Base-by-base conservation (phyloP, 2,888 invertebrate species). In the Hypercompe scribonia region DNA sequence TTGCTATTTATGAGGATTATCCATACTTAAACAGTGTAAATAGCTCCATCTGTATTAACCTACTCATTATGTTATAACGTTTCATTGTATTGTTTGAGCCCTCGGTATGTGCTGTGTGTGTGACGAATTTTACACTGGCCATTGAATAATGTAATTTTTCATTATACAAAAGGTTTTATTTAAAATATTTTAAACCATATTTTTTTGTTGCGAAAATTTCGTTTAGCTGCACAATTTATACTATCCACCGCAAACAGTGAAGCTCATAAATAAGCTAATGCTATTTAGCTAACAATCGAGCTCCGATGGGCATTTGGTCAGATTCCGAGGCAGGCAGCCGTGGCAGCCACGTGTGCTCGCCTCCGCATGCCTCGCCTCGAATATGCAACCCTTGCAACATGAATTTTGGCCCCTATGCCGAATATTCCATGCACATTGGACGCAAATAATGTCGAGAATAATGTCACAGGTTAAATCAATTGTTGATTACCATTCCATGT, bases 1-100 rank as follows among this genome's bases (percentile, higher is more conserved):
- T 94, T 93, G 91, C 94, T 92, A 91, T 94, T 94, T 94, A 94
- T 93, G 93, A 93, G 91, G 94, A 94, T 95, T 93, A 94, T 93
- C 93, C 90, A 81, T 89, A 88, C 89, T 84, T 80, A 82, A 64
- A 64, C 83, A 81, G 82, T 81, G 86, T 88, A 89, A 88, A 90
- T 90, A 81, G 86, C 86, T 89, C 86, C 82, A 78, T 89, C 84
- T 78, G 83, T 84, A 84, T 80, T 74, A 80, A 71, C 74, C 71
- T 72, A 81, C 80, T 83, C 71, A 74, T 82, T 79, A 80, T 78
- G 78, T n/a, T 74, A 79, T 76, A 73, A 82, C 77, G 73, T 73
- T 70, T 70, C 68, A 74, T 71, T 79, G 50, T 74, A 13, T 61
- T 67, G 34, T 15, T 72, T 68, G n/a, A n/a, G 50, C 28, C 69